Evolutionary conservation across 2,888 invertebrate genomes (phyloP).

Genomic region (Leptopilina syphax): DNA sequence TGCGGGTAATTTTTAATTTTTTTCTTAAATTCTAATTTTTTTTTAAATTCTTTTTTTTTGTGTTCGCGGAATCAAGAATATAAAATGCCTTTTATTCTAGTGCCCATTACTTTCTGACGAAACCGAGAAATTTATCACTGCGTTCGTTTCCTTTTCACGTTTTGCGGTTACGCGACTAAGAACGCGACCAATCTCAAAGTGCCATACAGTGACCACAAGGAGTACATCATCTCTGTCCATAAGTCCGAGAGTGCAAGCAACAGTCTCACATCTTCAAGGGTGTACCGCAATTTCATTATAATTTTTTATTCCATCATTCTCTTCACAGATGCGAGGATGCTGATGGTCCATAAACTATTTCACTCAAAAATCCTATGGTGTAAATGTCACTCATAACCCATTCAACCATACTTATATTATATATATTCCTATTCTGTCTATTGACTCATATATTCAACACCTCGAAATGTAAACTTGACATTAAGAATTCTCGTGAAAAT

Average conservation of each 20-base stretch:
- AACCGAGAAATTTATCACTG: slow-evolving; percentile 50
- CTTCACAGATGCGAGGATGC: not conserved
- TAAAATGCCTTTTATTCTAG: slow-evolving; percentile 24
- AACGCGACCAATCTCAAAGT: slow-evolving; percentile 63
- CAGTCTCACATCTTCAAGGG: slow-evolving; percentile 25
- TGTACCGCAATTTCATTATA: slow-evolving; percentile 41
- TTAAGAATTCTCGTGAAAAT: not conserved
- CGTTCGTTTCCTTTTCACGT: slow-evolving; percentile 45
- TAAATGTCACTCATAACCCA: slow-evolving; percentile 18
- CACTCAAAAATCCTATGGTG: slow-evolving; percentile 23
- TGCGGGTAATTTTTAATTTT: no score
- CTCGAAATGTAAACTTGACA: slow-evolving; percentile 4
- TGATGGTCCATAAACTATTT: slow-evolving; percentile 22
- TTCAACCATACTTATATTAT: not conserved
- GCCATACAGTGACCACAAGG: slow-evolving; percentile 65
- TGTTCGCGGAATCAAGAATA: not conserved
- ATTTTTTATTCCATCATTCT: slow-evolving; percentile 16
- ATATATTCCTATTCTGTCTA: slow-evolving; percentile 20
- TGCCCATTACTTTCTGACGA: slow-evolving; percentile 38
- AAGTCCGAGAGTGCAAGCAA: slow-evolving; percentile 21
- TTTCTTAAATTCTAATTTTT: no score
- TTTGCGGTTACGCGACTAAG: slow-evolving; percentile 64
- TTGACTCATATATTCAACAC: not conserved
- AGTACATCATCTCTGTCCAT: slow-evolving; percentile 48
- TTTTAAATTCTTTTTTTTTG: no score